A percentile compares a stretch with the other conserved stretches of the same genome.
Conservation (phyloP, 2,888 invertebrate genomes). For the Ormyrus pomaceus region DNA sequence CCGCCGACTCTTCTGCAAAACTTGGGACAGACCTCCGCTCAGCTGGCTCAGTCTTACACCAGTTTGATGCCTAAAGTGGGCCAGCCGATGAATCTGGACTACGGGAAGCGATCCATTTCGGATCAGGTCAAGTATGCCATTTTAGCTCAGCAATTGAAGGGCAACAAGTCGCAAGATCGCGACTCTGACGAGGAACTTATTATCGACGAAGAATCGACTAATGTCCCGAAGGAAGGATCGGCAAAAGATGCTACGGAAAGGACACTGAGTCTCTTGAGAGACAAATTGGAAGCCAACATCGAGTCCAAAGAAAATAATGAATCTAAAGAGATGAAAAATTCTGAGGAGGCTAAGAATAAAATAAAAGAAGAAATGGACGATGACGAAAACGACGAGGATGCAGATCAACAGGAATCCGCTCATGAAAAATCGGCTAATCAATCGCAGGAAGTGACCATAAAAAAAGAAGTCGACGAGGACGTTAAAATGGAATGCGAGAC, state of each 20-base stretch:
- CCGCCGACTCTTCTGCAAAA: slow-evolving; percentile 66
- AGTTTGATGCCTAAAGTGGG: slow-evolving; percentile 61
- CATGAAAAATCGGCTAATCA: slow-evolving; percentile 11
- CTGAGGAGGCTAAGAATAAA: slow-evolving; percentile 45
- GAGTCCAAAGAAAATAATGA: slow-evolving; percentile 48
- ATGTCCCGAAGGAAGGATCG: slow-evolving; percentile 54
- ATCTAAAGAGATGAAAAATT: slow-evolving; percentile 42
- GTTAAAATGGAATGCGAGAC: slow-evolving; percentile 42
- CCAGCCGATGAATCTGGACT: background rate
- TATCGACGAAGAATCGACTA: slow-evolving; percentile 80
- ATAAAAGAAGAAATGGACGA: slow-evolving; percentile 63
- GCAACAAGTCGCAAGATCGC: slow-evolving; percentile 78
- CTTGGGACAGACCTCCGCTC: slow-evolving; percentile 15
- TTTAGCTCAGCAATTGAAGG: slow-evolving; percentile 85
- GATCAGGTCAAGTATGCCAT: slow-evolving; percentile 87
- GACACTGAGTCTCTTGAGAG: slow-evolving; percentile 67
- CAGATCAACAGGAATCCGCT: background rate
- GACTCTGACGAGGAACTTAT: slow-evolving; percentile 83
- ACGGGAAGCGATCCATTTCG: slow-evolving; percentile 76
- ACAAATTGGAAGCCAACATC: slow-evolving; percentile 66
- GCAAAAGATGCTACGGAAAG: slow-evolving; percentile 60
- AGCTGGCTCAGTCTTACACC: slow-evolving; percentile 56
- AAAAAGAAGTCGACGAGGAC: slow-evolving; percentile 35
- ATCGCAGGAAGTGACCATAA: slow-evolving; percentile 18
- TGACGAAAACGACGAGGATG: background rate